A percentile compares a stretch with the other conserved stretches of the same genome.
Evolutionary conservation across 2,888 invertebrate genomes (phyloP).

Genomic region (Acronicta psi): DNA sequence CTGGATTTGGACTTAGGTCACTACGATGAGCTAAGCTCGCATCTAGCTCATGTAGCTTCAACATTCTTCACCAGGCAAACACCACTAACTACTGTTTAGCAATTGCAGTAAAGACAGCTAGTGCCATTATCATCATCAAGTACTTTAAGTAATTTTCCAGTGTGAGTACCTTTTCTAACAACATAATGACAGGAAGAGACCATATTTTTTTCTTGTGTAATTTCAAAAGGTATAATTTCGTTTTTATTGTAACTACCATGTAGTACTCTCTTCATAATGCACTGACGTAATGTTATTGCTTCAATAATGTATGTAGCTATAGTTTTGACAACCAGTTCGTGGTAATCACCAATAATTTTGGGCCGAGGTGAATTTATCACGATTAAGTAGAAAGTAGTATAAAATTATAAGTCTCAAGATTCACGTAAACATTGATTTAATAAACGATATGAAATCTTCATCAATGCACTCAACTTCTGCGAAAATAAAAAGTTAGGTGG

Average conservation of each 20-base stretch:
- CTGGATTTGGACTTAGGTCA: too few species aligned
- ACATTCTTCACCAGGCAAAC: not conserved
- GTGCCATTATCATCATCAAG: slow-evolving; percentile 40
- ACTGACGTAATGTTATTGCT: slow-evolving; percentile 43
- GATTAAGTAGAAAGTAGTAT: slow-evolving; percentile 49
- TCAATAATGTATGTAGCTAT: slow-evolving; percentile 34
- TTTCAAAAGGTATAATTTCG: slow-evolving; percentile 44
- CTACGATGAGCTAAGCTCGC: too few species aligned
- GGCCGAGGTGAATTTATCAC: slow-evolving; percentile 47
- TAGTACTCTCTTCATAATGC: slow-evolving; percentile 46
- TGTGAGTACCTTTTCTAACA: slow-evolving; percentile 50
- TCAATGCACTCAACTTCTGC: slow-evolving; percentile 2
- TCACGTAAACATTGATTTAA: slow-evolving; percentile 31
- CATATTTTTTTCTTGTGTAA: slow-evolving; percentile 44
- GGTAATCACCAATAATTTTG: slow-evolving; percentile 46
- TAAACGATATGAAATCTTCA: slow-evolving; percentile 46
- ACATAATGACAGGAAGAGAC: slow-evolving; percentile 52
- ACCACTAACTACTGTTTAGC: not conserved
- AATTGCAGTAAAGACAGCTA: not conserved
- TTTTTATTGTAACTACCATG: slow-evolving; percentile 43
- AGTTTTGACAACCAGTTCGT: slow-evolving; percentile 45
- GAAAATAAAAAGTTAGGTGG: slow-evolving; percentile 7
- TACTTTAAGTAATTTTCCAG: slow-evolving; percentile 52
- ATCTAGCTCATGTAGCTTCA: too few species aligned
- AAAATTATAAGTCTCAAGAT: slow-evolving; percentile 41